Evolutionary conservation across 2,113 vertebrate genomes (phyloP).

Genomic region (Poecilia latipinna): DNA sequence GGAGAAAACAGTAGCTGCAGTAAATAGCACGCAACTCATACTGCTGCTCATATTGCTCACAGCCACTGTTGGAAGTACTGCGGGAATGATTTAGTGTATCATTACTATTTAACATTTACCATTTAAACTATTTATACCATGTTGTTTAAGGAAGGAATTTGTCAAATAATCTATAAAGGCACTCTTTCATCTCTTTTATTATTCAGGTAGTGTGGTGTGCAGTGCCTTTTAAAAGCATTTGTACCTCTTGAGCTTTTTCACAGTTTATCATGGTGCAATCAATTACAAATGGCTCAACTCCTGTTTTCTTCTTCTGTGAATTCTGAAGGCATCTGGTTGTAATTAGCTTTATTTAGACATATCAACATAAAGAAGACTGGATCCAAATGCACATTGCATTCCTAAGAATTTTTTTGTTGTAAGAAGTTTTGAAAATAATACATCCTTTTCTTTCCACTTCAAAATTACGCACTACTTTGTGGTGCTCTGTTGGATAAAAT

Average conservation of each 20-base stretch:
- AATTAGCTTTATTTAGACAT: no score
- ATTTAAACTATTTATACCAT: background rate
- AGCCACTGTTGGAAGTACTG: background rate
- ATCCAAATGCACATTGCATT: background rate
- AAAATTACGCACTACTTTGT: no score
- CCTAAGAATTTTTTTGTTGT: background rate
- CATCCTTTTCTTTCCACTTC: no score
- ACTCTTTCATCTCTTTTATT: background rate
- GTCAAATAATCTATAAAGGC: slow-evolving; percentile 8
- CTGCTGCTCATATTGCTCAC: slow-evolving; percentile 3
- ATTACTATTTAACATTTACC: background rate
- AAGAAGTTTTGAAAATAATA: background rate
- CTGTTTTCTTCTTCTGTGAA: no score
- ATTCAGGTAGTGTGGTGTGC: background rate
- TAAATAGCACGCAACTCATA: background rate
- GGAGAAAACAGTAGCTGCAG: slow-evolving; percentile 28
- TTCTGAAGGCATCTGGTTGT: no score
- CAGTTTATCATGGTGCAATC: no score
- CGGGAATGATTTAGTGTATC: background rate
- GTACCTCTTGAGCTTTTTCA: background rate
- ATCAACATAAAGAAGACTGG: no score
- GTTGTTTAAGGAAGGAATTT: background rate
- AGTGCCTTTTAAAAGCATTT: background rate
- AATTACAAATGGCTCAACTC: no score
- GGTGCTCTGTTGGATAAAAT: no score